Evolutionary conservation across 2,797 vertebrate genomes (phyloP), one percentile per base, ranked within the genome.

Genomic region (Dicrostonyx torquatus): DNA sequence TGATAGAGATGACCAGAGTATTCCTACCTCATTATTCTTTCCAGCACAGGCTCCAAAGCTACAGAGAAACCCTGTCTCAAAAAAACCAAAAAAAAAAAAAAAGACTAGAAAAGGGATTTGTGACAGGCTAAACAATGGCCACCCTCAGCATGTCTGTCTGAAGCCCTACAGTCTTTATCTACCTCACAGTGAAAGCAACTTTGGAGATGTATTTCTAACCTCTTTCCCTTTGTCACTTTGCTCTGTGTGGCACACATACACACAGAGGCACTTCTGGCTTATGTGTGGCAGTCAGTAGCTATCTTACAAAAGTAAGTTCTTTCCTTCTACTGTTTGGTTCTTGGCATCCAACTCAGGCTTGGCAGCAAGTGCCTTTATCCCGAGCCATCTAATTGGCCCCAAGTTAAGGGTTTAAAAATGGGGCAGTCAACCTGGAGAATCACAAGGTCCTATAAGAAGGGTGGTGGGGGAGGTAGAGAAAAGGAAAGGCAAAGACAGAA

Each of bases 361-460:
- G 60, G 45, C 34, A 70, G 34, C 22, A 18, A 50, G 48, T 11
- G 14, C 45, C 12, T 85, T 68, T 50, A 20, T 20, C 34, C 48
- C 7, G 60, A 68, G 83, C 43, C 45, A 26, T 37, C 20, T 70
- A 24, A 37, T 64, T 37, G 64, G 64, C 45, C 83, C 17, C 18
- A 75, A 55, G 26, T 29, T 26, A 87, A 73, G 55, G 60, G 48
- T 83, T 79, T 87, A 83, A 82, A 89, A 64, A 66, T 64, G 24
- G 90, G 50, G 85, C 90, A 26, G 79, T 64, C 29, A 90, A 22
- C 37, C 89, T 88, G 31, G 37, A 78, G 72, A 93, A 94, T 62
- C 34, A 87, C 53, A 62, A 91, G 4, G 50, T 70, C n/a, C 4
- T 48, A 29, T 3, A 20, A 22, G 18, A 40, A 29, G 40, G 20